These are phyloP conservation scores for Etheostoma spectabile DNA, from an alignment of 2,113 vertebrate species.

Conservation along the genomic window DNA sequence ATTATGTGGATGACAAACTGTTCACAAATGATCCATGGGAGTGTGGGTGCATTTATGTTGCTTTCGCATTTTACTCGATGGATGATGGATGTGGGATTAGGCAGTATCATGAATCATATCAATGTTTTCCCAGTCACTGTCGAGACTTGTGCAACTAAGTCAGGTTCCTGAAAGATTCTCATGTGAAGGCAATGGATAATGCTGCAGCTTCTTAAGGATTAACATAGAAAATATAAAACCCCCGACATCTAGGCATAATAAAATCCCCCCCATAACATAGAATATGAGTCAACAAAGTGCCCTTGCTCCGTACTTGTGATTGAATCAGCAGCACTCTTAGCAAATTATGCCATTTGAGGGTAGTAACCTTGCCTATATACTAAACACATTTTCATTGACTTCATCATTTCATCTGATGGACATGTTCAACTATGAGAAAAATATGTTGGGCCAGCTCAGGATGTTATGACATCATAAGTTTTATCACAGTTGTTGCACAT, in stretches of 20 bases:
- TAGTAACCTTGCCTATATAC: too few species aligned
- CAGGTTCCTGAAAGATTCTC: constrained; percentile 21
- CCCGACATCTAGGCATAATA: neutral
- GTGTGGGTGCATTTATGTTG: constrained; percentile 59
- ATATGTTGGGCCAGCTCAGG: too few species aligned
- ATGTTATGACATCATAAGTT: too few species aligned
- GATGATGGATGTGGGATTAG: constrained; percentile 73
- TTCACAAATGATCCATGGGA: constrained; percentile 65
- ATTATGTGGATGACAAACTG: constrained; percentile 62
- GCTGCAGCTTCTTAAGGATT: constrained; percentile 17
- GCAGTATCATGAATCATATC: constrained; percentile 70
- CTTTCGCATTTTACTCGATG: constrained; percentile 45
- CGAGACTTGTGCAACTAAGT: constrained; percentile 34
- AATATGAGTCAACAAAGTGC: neutral
- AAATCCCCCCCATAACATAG: neutral
- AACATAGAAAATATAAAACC: constrained; percentile 23
- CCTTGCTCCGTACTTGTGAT: neutral
- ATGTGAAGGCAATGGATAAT: constrained; percentile 17
- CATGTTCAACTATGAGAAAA: too few species aligned
- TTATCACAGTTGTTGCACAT: too few species aligned
- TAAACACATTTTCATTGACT: too few species aligned
- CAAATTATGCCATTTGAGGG: too few species aligned
- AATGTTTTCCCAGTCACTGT: constrained; percentile 51
- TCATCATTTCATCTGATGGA: too few species aligned
- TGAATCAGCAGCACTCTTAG: neutral